Evolutionary conservation across 2,113 vertebrate species (phyloP).

Genomic region (Cepphus grylle): DNA sequence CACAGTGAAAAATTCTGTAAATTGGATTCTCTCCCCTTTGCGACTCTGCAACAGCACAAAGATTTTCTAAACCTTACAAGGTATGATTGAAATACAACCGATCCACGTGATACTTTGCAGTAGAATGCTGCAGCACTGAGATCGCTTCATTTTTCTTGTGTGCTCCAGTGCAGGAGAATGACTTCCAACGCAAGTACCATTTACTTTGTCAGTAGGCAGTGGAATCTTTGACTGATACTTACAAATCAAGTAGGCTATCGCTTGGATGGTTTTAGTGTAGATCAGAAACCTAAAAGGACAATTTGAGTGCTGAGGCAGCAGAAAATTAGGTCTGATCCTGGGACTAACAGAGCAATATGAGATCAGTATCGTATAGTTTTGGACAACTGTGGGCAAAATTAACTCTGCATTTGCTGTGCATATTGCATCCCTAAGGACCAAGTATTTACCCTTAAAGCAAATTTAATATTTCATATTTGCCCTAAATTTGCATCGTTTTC

Average conservation of each 20-base stretch:
- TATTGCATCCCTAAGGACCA: neutral
- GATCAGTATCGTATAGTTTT: neutral
- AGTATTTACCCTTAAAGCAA: neutral
- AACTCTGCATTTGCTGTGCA: neutral
- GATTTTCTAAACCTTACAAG: neutral
- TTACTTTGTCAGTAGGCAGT: neutral
- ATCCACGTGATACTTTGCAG: neutral
- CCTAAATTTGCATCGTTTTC: neutral
- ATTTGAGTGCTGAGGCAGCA: neutral
- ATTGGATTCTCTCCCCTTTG: neutral
- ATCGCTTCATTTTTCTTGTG: neutral
- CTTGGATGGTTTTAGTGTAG: neutral
- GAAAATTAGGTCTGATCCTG: neutral
- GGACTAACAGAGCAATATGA: neutral
- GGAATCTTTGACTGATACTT: neutral
- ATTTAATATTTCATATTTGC: neutral
- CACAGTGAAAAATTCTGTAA: neutral
- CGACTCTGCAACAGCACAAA: neutral
- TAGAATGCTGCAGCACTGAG: neutral
- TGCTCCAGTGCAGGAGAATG: neutral
- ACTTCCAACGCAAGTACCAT: neutral
- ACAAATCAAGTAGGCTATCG: neutral
- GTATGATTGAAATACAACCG: neutral
- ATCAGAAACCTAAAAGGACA: neutral
- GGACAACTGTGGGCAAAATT: neutral